Base-by-base conservation (phyloP, 2,797 vertebrate species). In the Eremophila alpestris region DNA sequence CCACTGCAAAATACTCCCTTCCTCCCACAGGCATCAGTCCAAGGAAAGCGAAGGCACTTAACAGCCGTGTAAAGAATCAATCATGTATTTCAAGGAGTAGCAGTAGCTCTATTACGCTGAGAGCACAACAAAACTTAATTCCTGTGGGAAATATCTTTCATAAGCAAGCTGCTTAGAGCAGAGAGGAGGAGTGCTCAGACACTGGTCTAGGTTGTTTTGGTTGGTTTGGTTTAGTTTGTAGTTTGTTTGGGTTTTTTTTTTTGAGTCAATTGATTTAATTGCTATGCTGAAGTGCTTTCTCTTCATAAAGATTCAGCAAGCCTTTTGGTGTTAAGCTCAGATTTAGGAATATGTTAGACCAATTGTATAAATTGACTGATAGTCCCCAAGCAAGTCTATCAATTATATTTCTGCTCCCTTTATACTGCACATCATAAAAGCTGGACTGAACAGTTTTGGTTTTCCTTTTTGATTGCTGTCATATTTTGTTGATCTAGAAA, bases 61-160 rank as follows among this genome's bases (percentile, higher is more conserved):
- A 93, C 93, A 96, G 95, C 70, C 64, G 2, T 93, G 94, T 94
- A 96, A 96, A 96, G 96, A 95, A 96, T 96, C 95, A 97, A 95
- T 96, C 95, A 96, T 77, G 94, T 96, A 89, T 97, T 96, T 97
- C 95, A 96, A 97, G 91, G 84, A 94, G 93, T 84, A 92, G 92
- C 10, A 0, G 93, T 80, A 64, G 94, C 74, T 96, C 93, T 93
- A 82, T 94, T 93, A 97, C 86, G 91, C 93, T 93, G 94, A 96
- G 91, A 96, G 87, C 87, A 94, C 80, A 96, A 88, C 90, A 94
- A 94, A 96, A 96, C 77, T 96, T 96, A 90, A 96, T 91, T 95
- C 95, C 91, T 90, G 62, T 64, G 95, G 90, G 94, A 96, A 91
- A 94, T 93, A 94, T 93, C 88, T 93, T 95, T 94, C 91, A 91